Conservation (phyloP, 2,113 vertebrate species). For the human region DNA sequence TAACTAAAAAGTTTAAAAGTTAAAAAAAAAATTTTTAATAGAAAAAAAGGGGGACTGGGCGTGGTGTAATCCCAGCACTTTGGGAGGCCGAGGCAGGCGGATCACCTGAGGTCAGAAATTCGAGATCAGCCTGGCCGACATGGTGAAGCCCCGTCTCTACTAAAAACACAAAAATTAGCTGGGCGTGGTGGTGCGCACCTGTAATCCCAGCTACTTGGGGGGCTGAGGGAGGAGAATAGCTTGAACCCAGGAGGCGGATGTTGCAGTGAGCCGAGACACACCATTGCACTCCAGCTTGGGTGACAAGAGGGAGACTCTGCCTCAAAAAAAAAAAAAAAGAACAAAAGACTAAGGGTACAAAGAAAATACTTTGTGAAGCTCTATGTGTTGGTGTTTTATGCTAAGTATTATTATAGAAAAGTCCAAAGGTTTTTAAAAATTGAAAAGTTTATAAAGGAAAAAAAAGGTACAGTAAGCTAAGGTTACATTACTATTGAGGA, state of each 20-base stretch:
- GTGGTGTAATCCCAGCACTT: too few relatives aligned
- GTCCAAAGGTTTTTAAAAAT: neutral
- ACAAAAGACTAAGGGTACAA: neutral
- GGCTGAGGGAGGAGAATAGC: neutral
- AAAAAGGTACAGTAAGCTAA: neutral
- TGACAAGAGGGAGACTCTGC: neutral
- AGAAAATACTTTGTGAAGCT: neutral
- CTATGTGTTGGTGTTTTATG: neutral
- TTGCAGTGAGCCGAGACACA: neutral
- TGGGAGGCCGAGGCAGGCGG: fast-evolving
- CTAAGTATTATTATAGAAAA: neutral
- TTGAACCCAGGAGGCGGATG: neutral
- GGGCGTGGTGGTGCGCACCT: neutral
- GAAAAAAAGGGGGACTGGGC: too few relatives aligned
- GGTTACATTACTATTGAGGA: neutral
- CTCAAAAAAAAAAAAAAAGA: neutral
- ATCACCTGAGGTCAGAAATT: too few relatives aligned
- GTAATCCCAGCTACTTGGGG: neutral
- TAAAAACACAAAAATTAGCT: too few relatives aligned
- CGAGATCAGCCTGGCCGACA: too few relatives aligned
- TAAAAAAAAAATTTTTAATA: neutral
- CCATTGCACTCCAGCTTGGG: neutral
- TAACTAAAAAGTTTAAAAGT: neutral
- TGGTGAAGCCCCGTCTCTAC: too few relatives aligned
- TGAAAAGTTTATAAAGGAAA: neutral